Evolutionary conservation across 2,888 invertebrate genomes (phyloP).

Genomic region (Micropterix aruncella): DNA sequence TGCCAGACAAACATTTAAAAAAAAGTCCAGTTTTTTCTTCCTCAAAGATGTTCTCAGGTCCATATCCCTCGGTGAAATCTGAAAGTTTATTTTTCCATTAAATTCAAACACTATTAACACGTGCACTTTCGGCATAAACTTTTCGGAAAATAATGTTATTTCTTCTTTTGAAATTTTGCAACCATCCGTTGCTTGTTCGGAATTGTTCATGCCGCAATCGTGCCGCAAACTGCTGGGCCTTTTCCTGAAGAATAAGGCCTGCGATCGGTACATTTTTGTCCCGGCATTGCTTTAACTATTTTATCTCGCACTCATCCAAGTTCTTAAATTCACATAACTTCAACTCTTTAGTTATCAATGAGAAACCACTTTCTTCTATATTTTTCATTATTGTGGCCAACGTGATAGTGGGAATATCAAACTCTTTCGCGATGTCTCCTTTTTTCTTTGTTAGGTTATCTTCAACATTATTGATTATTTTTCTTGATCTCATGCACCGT

Average conservation of each 20-base stretch:
- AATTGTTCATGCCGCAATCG: conserved; percentile 8
- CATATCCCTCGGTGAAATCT: conserved; percentile 7
- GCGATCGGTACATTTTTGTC: conserved; percentile 5
- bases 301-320: conserved; percentile 9
- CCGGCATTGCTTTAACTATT: conserved; percentile 2
- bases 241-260: conserved; percentile 8
- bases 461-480: conserved; percentile 5
- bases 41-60: conserved; percentile 8
- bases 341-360: conserved; percentile 4
- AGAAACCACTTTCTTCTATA: conserved; percentile 4
- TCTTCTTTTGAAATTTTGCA: conserved; percentile 13
- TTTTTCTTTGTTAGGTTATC: conserved; percentile 5
- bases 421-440: conserved; percentile 10
- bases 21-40: conserved; percentile 10
- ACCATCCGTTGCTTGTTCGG: conserved; percentile 12
- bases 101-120: conserved; percentile 8
- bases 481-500: too few relatives aligned
- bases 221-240: conserved; percentile 10
- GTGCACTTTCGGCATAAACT: conserved; percentile 13
- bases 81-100: conserved; percentile 9
- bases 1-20: conserved; percentile 12
- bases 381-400: conserved; percentile 10
- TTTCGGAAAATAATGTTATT: conserved; percentile 13
- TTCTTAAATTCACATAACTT: conserved; percentile 7
- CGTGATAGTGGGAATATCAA: conserved; percentile 10